Conservation (phyloP, 37 sponge, comb jelly and placozoan species). For the Aphrocallistes beatrix region DNA sequence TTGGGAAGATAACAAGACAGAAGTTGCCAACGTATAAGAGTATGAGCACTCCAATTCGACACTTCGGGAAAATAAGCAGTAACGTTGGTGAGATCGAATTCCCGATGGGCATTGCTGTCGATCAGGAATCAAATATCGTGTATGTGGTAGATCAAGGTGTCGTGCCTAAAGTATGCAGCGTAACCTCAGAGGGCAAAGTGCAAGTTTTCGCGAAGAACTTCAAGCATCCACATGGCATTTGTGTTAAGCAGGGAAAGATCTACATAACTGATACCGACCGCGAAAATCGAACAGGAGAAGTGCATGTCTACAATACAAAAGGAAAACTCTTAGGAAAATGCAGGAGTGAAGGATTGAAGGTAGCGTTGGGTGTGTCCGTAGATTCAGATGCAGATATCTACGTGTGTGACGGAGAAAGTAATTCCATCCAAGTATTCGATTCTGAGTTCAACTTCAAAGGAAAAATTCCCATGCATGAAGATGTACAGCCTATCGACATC, state of each 20-base stretch:
- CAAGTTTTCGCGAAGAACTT: not conserved
- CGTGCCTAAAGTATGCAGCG: not conserved
- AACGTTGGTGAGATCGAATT: not conserved
- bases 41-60: not conserved
- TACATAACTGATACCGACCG: not conserved
- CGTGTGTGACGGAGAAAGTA: slow-evolving; percentile 1
- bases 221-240: not conserved
- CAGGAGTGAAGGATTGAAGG: not conserved
- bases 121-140: not conserved
- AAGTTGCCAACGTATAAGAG: not conserved
- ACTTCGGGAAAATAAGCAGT: not conserved
- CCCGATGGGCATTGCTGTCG: not conserved
- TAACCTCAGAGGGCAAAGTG: not conserved
- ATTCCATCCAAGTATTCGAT: not conserved
- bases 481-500: not conserved
- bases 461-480: not conserved
- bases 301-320: not conserved
- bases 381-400: not conserved
- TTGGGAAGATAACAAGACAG: too few relatives aligned
- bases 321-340: not conserved
- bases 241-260: not conserved
- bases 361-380: not conserved
- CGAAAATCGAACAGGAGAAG: not conserved
- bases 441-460: not conserved
- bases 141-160: not conserved